Conservation (phyloP, 2,797 vertebrate species). For the Cynopterus sphinx region DNA sequence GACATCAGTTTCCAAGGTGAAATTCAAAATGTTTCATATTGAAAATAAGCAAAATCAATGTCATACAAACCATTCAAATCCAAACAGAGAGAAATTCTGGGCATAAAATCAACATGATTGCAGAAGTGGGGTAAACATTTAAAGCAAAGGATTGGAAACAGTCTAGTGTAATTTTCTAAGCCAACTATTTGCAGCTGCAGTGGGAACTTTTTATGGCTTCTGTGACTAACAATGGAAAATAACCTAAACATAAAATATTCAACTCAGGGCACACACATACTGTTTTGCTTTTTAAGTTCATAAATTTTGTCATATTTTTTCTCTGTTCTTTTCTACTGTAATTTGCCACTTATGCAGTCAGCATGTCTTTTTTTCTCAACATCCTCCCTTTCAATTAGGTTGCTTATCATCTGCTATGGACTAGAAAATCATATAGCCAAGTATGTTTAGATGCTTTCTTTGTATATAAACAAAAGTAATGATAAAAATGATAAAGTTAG, state of each 20-base stretch:
- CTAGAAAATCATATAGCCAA: not conserved
- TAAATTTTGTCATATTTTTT: not conserved
- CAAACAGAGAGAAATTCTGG: constrained; percentile 40
- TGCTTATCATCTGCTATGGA: not conserved
- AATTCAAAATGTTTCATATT: not conserved
- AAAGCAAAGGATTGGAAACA: constrained; percentile 4
- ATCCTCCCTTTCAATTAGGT: not conserved
- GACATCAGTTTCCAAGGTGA: not conserved
- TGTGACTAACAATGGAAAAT: not conserved
- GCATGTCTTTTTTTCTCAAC: not conserved
- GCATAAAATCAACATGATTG: not conserved
- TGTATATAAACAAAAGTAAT: not conserved
- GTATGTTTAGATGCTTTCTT: not conserved
- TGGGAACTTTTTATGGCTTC: not conserved
- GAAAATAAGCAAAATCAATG: constrained; percentile 19
- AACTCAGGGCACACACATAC: not conserved
- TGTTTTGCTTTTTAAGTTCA: not conserved
- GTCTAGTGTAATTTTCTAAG: not conserved
- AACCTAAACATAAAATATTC: not conserved
- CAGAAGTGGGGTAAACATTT: constrained; percentile 51
- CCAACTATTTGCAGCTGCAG: not conserved
- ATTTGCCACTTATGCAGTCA: not conserved
- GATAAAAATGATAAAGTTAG: not conserved
- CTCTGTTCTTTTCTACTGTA: not conserved
- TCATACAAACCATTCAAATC: not conserved